Conservation (phyloP, 2,797 vertebrate species). For the Gallinago solitaria region DNA sequence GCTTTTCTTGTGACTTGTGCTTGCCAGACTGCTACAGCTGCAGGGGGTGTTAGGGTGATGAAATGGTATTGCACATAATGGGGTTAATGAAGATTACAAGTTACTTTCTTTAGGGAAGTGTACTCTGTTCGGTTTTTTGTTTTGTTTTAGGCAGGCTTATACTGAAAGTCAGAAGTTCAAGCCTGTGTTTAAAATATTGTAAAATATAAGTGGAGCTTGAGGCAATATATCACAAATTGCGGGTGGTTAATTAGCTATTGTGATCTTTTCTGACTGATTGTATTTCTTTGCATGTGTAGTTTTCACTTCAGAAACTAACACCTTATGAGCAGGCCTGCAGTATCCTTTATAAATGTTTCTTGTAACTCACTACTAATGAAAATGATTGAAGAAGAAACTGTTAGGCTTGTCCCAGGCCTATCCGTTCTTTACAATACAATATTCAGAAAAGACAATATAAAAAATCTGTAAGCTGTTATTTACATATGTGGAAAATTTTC, state of each 20-base stretch:
- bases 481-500: not conserved
- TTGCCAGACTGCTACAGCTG: constrained; percentile 52
- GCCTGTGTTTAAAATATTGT: not conserved
- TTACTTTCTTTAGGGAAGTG: constrained; percentile 54
- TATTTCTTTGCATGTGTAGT: not conserved
- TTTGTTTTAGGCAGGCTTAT: constrained; percentile 32
- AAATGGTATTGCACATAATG: constrained; percentile 71
- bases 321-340: not conserved
- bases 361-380: not conserved
- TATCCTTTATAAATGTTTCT: not conserved
- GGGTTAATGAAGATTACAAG: constrained; percentile 64
- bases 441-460: not conserved
- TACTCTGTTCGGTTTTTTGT: constrained; percentile 17
- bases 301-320: not conserved
- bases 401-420: not conserved
- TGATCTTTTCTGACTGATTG: not conserved
- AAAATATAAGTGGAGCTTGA: not conserved
- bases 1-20: constrained; percentile 47
- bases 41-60: constrained; percentile 66
- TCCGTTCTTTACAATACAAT: not conserved
- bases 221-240: not conserved
- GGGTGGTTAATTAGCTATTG: not conserved
- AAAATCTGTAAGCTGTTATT: not conserved
- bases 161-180: constrained; percentile 18
- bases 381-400: not conserved